Percentiles rank a stretch among this genome's conserved stretches.
Conservation (phyloP, 2,888 invertebrate species). For the Ochropleura plecta region DNA sequence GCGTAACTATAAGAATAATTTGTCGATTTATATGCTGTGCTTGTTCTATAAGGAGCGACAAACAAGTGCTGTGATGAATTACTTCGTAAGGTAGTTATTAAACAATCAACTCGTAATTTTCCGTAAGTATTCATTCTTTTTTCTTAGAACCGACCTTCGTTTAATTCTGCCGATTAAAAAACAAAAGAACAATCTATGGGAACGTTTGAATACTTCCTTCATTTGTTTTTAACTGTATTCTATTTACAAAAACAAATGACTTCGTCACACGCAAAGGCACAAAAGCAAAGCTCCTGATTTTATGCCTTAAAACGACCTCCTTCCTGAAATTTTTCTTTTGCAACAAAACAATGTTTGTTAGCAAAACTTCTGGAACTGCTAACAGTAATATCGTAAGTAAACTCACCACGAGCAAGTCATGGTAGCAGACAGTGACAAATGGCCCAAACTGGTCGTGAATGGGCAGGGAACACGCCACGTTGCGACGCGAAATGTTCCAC, state of each 20-base stretch:
- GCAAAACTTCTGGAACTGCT: conserved; percentile 43
- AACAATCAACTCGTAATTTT: conserved; percentile 38
- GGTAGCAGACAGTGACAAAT: conserved; percentile 60
- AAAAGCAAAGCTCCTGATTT: conserved; percentile 20
- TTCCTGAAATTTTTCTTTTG: conserved; percentile 31
- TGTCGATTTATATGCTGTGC: conserved; percentile 49
- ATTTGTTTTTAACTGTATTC: conserved; percentile 18
- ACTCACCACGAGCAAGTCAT: conserved; percentile 37
- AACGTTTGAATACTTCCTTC: conserved; percentile 34
- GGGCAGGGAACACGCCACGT: conserved; percentile 51
- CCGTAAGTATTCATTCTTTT: conserved; percentile 27
- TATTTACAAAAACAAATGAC: conserved; percentile 20
- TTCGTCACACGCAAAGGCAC: conserved; percentile 36
- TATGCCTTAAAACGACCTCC: conserved; percentile 5
- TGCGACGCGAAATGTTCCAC: conserved; percentile 51
- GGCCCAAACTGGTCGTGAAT: conserved; percentile 48
- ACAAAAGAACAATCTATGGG: conserved; percentile 30
- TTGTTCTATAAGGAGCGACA: conserved; percentile 25
- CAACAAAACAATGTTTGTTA: conserved; percentile 23
- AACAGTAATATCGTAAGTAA: conserved; percentile 55
- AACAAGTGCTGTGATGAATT: conserved; percentile 48
- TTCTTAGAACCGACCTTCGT: conserved; percentile 31
- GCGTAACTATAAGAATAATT: conserved; percentile 37
- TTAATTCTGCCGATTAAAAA: conserved; percentile 16
- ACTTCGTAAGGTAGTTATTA: conserved; percentile 23